These are phyloP conservation scores for Thelaira solivaga DNA, from an alignment of 2,888 invertebrate genomes.

Conservation along the genomic window DNA sequence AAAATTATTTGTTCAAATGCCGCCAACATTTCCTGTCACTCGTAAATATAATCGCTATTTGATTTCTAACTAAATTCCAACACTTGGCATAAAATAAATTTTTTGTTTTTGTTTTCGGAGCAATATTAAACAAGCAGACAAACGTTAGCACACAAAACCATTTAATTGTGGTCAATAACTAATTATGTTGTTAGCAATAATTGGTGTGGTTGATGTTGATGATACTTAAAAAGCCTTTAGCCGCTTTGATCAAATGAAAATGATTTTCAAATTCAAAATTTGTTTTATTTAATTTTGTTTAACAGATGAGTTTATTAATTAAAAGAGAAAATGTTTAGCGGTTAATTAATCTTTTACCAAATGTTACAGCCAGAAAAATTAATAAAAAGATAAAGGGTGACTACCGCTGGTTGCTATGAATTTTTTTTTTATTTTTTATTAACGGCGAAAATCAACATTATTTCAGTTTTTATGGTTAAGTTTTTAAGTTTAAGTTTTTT, in stretches of 20 bases:
- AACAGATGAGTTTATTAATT: too few species aligned
- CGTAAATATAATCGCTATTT: background rate
- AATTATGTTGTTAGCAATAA: slow-evolving; percentile 62
- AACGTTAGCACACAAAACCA: slow-evolving; percentile 12
- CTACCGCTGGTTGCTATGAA: too few species aligned
- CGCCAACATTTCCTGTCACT: slow-evolving; percentile 26
- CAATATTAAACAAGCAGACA: background rate
- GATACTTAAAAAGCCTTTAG: slow-evolving; percentile 48
- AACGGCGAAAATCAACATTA: too few species aligned
- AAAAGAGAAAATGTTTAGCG: too few species aligned
- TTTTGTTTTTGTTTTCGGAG: background rate
- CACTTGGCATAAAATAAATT: slow-evolving; percentile 20
- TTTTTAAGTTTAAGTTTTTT: too few species aligned
- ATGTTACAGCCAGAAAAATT: too few species aligned
- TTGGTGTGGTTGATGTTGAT: slow-evolving; percentile 32
- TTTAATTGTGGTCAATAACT: slow-evolving; percentile 53
- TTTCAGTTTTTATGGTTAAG: too few species aligned
- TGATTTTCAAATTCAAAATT: slow-evolving; percentile 10
- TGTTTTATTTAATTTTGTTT: background rate
- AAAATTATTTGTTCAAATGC: slow-evolving; percentile 23
- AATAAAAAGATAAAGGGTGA: too few species aligned
- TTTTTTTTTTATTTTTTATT: too few species aligned
- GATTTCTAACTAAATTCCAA: slow-evolving; percentile 33
- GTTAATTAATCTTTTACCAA: too few species aligned
- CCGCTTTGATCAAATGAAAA: slow-evolving; percentile 48